Evolutionary conservation across 2,888 invertebrate species (phyloP).

Genomic region (Epistrophe eligans): DNA sequence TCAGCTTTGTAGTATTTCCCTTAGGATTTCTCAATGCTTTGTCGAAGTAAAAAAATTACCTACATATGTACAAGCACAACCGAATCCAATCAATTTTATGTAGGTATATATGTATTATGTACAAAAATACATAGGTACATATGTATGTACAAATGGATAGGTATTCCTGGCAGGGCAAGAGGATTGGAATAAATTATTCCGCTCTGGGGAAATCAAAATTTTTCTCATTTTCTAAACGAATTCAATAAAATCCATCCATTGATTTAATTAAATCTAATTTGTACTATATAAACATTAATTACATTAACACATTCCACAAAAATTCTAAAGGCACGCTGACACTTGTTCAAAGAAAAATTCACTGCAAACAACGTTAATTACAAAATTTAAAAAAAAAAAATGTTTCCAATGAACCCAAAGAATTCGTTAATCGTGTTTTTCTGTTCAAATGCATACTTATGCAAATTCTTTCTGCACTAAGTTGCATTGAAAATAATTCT

Average conservation of each 20-base stretch:
- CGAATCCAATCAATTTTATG: background rate
- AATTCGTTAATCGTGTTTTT: slow-evolving; percentile 43
- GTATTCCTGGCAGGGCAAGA: background rate
- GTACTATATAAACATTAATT: no score
- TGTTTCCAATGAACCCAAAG: slow-evolving; percentile 21
- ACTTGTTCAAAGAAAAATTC: background rate
- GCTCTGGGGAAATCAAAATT: background rate
- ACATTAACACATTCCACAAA: background rate
- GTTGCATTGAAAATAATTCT: slow-evolving; percentile 63
- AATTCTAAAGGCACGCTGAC: background rate
- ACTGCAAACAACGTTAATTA: background rate
- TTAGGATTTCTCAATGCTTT: background rate
- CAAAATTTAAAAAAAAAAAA: background rate
- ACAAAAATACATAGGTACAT: no score
- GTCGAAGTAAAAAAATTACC: no score
- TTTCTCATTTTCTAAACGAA: no score
- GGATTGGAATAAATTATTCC: no score
- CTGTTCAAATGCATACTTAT: slow-evolving; percentile 58
- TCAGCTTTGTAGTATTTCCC: background rate
- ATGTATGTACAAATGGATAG: no score
- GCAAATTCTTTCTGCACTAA: slow-evolving; percentile 54
- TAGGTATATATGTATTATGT: no score
- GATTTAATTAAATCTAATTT: no score
- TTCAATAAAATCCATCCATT: background rate
- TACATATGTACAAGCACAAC: background rate